phyloP scores from a whole-genome alignment of 2,113 vertebrate species.

The human (Homo sapiens) region GRCh38 chr5:14545001-14545500 shows the following conservation, averaged over 20 bases:
- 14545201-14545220: not conserved
- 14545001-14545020: not conserved
- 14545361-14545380: not conserved
- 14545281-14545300: not conserved
- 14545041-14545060: not conserved
- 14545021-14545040: too few species aligned
- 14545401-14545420: not conserved
- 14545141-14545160: not conserved
- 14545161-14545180: not conserved
- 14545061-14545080: not conserved
- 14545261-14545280: too few species aligned
- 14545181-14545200: not conserved
- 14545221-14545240: too few species aligned
- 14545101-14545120: not conserved
- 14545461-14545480: not conserved
- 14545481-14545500: not conserved
- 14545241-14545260: too few species aligned
- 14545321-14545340: not conserved
- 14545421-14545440: not conserved
- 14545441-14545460: not conserved
- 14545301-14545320: not conserved
- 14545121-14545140: not conserved
- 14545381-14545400: too few species aligned
- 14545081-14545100: not conserved
- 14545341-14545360: not conserved